Evolutionary conservation across 2,113 vertebrate species (phyloP), one percentile per base, ranked within the genome.

Genomic region (Ochotona princeps): DNA sequence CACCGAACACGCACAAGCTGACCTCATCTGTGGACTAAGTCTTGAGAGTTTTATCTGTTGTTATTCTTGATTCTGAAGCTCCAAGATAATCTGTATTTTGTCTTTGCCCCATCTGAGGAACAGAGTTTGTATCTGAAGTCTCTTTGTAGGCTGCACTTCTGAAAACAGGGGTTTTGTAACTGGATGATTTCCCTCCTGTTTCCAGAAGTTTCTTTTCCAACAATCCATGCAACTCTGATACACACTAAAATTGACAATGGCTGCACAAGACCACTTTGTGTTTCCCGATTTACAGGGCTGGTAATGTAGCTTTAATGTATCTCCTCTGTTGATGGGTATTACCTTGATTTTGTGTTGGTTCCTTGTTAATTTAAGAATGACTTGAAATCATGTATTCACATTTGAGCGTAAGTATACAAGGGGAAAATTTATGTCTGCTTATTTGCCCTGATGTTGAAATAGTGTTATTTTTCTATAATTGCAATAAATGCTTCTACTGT

Each of bases 381-480:
- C 75, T 88, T 97, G 25, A 97, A 94, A 97, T 87, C 88, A 66
- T 95, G 80, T 72, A 79, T 97, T 97, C 92, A 91, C 94, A 90
- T 70, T 74, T 75, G 57, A 69, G 60, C 81, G 74, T 87, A 78
- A 60, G 65, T 94, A 95, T 96, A 95, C 94, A 97, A 90, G 81
- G 97, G 82, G 96, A 97, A 14, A 97, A 96, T 91, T 97, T 95
- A 96, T 97, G 97, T 97, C 94, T 98, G 97, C 49, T 96, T 96
- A 97, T 96, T 98, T 97, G 97, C 95, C 95, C 96, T 95, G 97
- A 97, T 97, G 98, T 97, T 97, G 92, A 97, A 97, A 98, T 95
- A 97, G 88, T 96, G 94, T 98, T 98, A 98, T 98, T 98, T 98
- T 98, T 98, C 96, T 98, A 98, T 97, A 97, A 97, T 89, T 96